Base-by-base conservation (phyloP, 1,140 invertebrate species). In the Drosophila virilis region DNA sequence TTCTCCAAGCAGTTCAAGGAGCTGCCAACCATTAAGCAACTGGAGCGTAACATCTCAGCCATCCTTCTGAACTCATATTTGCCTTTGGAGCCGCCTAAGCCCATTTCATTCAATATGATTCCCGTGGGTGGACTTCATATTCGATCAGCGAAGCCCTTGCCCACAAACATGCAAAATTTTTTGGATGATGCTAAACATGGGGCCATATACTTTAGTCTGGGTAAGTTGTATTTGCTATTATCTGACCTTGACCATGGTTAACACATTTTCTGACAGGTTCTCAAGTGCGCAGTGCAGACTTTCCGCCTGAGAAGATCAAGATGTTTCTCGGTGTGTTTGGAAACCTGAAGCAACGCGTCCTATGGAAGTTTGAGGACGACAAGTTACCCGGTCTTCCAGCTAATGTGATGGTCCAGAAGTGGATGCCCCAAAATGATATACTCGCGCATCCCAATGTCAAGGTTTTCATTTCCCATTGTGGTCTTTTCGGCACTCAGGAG, bases 351-450 rank as follows among this genome's bases (percentile, higher is more conserved):
- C 94, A 95, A 66, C 93, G 93, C 40, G 90, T 95, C 6, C 52
- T 95, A 5, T 95, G 94, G 94, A 95, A 95, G 83, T 94, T 94
- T 72, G 94, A 95, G 74, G 92, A 93, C 17, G 92, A 92, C 1
- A 90, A 83, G 0, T 70, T 94, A 40, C 84, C 93, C 5, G 92
- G 91, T 73, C 85, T 92, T 10, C 93, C 94, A 0, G 68, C 93
- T 1, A 95, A 96, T 79, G 93, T 96, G 0, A 93, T 94, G 62
- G 89, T 94, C 9, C 81, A 92, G 4, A 93, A 93, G 28, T 96
- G 95, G 95, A 76, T 95, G 45, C 95, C 95, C 0, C 95, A 96
- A 75, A 92, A 93, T 10, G 94, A 95, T 80, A 92, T 95, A 59
- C 82, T 95, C 32, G 93, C 92, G 6, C 94, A 95, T 91, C 92